Base-by-base conservation (phyloP, 2,113 vertebrate genomes). In the Acanthisitta chloris region DNA sequence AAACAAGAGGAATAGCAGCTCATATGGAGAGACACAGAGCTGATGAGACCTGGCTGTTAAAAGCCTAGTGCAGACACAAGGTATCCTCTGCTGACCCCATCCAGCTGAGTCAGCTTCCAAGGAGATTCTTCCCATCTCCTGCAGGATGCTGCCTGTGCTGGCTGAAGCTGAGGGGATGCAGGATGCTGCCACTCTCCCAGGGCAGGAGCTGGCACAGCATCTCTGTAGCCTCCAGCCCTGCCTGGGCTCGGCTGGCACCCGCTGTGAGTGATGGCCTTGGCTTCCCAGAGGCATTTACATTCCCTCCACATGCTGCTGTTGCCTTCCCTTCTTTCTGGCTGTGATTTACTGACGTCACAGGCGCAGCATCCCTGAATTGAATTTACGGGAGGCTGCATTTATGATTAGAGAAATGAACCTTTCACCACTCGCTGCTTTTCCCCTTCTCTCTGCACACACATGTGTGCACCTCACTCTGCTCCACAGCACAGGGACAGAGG, bases 311-410 rank as follows among this genome's bases (percentile, higher is more conserved):
- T 18, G 42, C 94, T 57, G 57, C 78, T 57, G 33, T 64, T 72
- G 69, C 90, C 76, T 86, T 26, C 61, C 72, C 52, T 54, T 20
- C 90, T 69, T 73, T 33, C n/a, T 38, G 88, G 51, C 67, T 70
- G 45, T 61, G 94, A 95, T 94, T 95, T 90, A 86, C 90, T 57
- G 81, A 57, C 48, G 40, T 95, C 95, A 89, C 74, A 79, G 84
- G 65, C 23, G 4, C 80, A 20, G 88, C 79, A 70, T 29, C 31
- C 6, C 1, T 0, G 42, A 43, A 51, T 26, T 71, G 91, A 80
- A 89, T 96, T 87, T 71, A 93, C 31, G 3, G 88, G 66, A 93
- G 71, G 86, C 86, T 82, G 93, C 59, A 85, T 90, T 92, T 57
- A 70, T 65, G 73, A 65, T 87, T 2, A 54, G 91, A 69, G 73